Evolutionary conservation across 2,797 vertebrate species (phyloP).

Genomic region (Rhadinocentrus ornatus): DNA sequence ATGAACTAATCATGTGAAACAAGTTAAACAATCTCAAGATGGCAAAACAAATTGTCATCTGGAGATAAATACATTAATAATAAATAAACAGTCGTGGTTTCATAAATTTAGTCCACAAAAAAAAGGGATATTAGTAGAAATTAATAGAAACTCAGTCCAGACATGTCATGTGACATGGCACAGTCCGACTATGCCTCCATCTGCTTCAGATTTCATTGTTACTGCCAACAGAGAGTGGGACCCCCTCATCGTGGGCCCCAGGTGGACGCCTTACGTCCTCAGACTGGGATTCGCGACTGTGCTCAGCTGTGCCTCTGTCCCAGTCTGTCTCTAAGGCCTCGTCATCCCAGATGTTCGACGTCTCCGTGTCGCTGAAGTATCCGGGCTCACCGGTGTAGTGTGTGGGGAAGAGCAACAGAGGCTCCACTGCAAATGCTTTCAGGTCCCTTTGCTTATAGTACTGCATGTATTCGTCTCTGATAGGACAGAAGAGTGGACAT

Average conservation of each 20-base stretch:
- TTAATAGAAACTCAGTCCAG: too few species aligned
- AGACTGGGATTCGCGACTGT: background rate
- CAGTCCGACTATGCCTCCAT: background rate
- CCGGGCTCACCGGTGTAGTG: conserved; percentile 92
- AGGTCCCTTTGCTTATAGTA: conserved; percentile 68
- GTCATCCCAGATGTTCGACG: conserved; percentile 93
- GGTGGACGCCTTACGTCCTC: conserved; percentile 80
- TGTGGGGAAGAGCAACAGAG: conserved; percentile 88
- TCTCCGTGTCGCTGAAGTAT: conserved; percentile 93
- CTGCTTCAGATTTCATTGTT: conserved; percentile 85
- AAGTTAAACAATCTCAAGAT: too few species aligned
- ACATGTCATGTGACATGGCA: too few species aligned
- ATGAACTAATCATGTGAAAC: too few species aligned
- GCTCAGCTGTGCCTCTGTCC: conserved; percentile 82
- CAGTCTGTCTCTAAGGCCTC: conserved; percentile 87
- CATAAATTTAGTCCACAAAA: too few species aligned
- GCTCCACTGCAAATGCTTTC: background rate
- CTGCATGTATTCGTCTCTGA: conserved; percentile 85
- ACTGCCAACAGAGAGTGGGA: conserved; percentile 65
- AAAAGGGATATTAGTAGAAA: too few species aligned
- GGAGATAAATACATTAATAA: too few species aligned
- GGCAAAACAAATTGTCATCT: too few species aligned
- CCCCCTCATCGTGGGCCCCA: conserved; percentile 56
- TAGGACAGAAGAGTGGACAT: background rate
- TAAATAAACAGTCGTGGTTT: too few species aligned